Base-by-base conservation (phyloP, 2,888 invertebrate genomes). In the Rhorus exstirpatorius region DNA sequence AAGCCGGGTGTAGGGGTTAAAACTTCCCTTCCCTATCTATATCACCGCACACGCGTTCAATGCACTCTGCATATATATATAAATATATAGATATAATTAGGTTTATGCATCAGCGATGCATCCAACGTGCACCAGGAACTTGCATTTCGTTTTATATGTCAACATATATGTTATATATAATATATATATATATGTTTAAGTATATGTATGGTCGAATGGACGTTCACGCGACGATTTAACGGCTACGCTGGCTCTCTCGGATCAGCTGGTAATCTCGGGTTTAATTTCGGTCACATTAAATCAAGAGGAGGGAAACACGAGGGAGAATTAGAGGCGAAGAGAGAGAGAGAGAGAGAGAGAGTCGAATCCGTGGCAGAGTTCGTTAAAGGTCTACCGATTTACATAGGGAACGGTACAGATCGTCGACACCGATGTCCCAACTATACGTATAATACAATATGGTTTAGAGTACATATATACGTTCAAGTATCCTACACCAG, bases 181-280 rank as follows among this genome's bases (percentile, higher is more conserved):
- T 26, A 63, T 38, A 26, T 38, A 63, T 68, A 79, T 83, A 83
- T 76, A 74, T 81, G 60, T 67, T 60, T 53, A 79, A n/a, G n/a
- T 41, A 41, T 44, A 21, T 12, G 31, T 44, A 55, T 44, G 35
- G 24, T n/a, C 55, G 46, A 68, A 51, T 63, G 68, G 44, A 65
- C 84, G 72, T 85, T 79, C 81, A 80, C 85, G 85, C 86, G 87
- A 84, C 89, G 88, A 90, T 90, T 91, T 90, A 89, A 90, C 88
- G 79, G 81, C 65, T 60, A 46, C 75, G 87, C 85, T 82, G 80
- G 87, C 77, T 79, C 86, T 79, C 85, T 85, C 79, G 88, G 88
- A 89, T 90, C 90, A 87, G 85, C 86, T 85, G 86, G 88, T 90
- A 90, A 91, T 90, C 90, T 89, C 89, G 88, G 90, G 86, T 91